Evolutionary conservation across 2,888 invertebrate genomes (phyloP), one percentile per base, ranked within the genome.

Genomic region (Eupeodes luniger): DNA sequence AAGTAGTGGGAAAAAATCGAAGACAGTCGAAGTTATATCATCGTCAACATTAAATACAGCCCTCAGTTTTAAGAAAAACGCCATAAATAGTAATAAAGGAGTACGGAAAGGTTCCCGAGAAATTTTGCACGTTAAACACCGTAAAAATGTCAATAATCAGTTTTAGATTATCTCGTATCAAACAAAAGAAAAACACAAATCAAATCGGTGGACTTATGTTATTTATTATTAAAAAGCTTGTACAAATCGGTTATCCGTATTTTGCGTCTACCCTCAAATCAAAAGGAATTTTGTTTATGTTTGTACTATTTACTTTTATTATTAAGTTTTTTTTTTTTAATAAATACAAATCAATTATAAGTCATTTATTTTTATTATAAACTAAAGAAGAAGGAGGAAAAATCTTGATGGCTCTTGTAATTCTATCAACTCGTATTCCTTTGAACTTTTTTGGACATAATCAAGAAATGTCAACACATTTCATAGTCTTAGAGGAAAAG

Each of bases 51-150:
- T 75, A 9, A 44, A 34, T 40, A 80, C 19, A 9, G 91, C 90
- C 0, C 36, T 90, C 11, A 88, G 90, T 53, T 92, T 92, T 64
- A 91, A 91, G 69, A 82, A 90, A 57, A 90, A 67, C 12, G 85
- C 91, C 14, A 44, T 91, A 4, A 89, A 78, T 40, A 90, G 90
- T 3, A 69, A 81, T 14, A 89, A 90, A 16, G 81, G 89, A 11
- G 66, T 19, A 6, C 88, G 91, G 3, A 90, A 90, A 76, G 74
- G 83, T 4, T 87, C 91, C 0, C 90, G 89, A 57, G 90, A 90
- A 14, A 7, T 91, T 4, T 51, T 91, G 11, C 88, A 89, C 10
- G 89, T 90, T 9, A 90, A 90, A 44, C 80, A 89, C 10, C 81
- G 89, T 9, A 67, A 66, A 40, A 40, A 76, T 4, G 34, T 36